Base-by-base conservation (phyloP, 2,797 vertebrate genomes). In the Toxotes lorentzi region DNA sequence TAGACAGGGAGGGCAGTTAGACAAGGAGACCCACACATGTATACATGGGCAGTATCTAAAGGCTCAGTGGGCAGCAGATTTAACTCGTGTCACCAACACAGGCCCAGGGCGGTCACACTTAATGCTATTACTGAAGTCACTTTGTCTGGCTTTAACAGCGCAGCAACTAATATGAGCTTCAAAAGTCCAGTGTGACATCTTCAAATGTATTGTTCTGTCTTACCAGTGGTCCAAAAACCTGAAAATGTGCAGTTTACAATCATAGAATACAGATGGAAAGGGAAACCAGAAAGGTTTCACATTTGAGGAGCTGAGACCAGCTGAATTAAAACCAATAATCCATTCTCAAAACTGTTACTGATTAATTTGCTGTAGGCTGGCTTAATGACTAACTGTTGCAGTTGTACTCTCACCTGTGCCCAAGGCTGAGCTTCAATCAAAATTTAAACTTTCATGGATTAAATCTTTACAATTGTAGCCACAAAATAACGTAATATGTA, bases 1-100 rank as follows among this genome's bases (percentile, higher is more conserved):
- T 21, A 47, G 57, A 72, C 47, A 50, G 76, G 65, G 67, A 62
- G 84, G 63, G 57, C 80, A 58, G 67, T 48, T 30, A 30, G 30
- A 83, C 9, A n/a, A 60, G 64, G 45, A 43, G 66, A 48, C 81
- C 74, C n/a, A 82, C 71, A 60, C 59, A 60, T 68, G 38, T 75
- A 61, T 57, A 61, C 60, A 62, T 0, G 59, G 38, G 27, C 7
- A 51, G 35, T 5, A 19, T 48, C 27, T 27, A 70, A 67, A 79
- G 78, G 59, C 69, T 72, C 67, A 64, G 73, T 16, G 11, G 47
- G 77, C 27, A 45, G 23, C 38, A 27, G 6, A 57, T 79, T 60
- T 13, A 70, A 74, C 62, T 63, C 61, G 62, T 27, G 45, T 66
- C 63, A 56, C 13, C 11, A 17, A 50, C 73, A 57, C 70, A 71